Conservation (phyloP, 2,113 vertebrate species). For the Takifugu flavidus region DNA sequence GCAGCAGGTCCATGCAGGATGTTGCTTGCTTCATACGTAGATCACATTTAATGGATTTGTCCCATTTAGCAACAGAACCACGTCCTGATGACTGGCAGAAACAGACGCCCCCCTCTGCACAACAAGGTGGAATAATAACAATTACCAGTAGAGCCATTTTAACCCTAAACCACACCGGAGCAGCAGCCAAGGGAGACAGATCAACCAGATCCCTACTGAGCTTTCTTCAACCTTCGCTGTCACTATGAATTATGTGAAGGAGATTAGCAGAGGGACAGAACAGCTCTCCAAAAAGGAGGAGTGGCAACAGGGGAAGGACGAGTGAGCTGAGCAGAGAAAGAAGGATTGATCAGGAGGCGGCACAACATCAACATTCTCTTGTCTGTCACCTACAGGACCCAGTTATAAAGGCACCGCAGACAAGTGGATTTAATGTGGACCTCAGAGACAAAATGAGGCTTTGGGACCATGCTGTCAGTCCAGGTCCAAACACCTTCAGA, state of each 20-base stretch:
- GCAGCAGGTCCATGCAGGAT: too few species aligned
- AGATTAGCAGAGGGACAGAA: slow-evolving; percentile 19
- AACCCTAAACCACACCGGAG: slow-evolving; percentile 13
- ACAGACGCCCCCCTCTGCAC: too few species aligned
- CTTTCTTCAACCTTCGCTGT: slow-evolving; percentile 50
- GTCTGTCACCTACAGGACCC: slow-evolving; percentile 43
- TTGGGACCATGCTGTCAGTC: slow-evolving; percentile 23
- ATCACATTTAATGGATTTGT: too few species aligned
- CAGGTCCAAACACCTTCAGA: slow-evolving; percentile 19
- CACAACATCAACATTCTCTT: slow-evolving; percentile 28
- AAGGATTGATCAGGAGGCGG: slow-evolving; percentile 11
- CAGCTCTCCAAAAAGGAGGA: slow-evolving; percentile 33
- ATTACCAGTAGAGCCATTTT: too few species aligned
- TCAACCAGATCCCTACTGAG: slow-evolving; percentile 13
- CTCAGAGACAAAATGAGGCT: slow-evolving; percentile 35
- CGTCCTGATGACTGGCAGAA: too few species aligned
- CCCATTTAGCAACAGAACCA: too few species aligned
- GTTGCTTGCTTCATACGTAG: too few species aligned
- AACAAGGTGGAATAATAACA: too few species aligned
- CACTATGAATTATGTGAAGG: slow-evolving; percentile 53
- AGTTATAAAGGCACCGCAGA: slow-evolving; percentile 26
- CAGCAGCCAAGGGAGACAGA: too few species aligned
- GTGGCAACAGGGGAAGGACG: slow-evolving; percentile 15
- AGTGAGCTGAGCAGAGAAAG: slow-evolving; percentile 18
- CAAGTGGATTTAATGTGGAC: slow-evolving; percentile 22